Conservation (phyloP, 2,113 vertebrate species). For the Aix galericulata region DNA sequence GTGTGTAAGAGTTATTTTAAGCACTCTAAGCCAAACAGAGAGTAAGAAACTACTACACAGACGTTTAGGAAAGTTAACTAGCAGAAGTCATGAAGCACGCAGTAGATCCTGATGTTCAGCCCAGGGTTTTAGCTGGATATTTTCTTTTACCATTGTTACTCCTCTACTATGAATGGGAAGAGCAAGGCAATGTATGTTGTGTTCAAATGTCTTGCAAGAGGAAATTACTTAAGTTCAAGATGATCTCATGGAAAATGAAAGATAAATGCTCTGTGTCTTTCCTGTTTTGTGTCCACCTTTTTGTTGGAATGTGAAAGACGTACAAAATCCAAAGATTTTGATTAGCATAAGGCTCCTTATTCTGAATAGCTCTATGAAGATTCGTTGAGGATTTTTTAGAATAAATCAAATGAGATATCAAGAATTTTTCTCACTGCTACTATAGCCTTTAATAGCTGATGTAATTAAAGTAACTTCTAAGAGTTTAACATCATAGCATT, state of each 20-base stretch:
- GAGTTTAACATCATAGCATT: not conserved
- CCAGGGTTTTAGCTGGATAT: not conserved
- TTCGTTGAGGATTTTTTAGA: not conserved
- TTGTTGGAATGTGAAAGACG: not conserved
- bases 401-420: not conserved
- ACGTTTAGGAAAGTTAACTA: not conserved
- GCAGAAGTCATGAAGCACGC: rapidly evolving
- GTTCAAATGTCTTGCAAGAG: not conserved
- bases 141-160: not conserved
- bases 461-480: not conserved
- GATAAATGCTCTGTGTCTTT: not conserved
- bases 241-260: not conserved
- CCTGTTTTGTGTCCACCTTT: not conserved
- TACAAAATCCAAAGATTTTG: not conserved
- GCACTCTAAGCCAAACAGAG: not conserved
- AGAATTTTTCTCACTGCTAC: not conserved
- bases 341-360: not conserved
- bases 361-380: not conserved
- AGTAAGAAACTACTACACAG: not conserved
- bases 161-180: not conserved
- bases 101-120: not conserved
- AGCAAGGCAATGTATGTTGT: not conserved
- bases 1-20: not conserved
- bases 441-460: not conserved
- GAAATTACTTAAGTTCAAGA: not conserved